Evolutionary conservation across 2,797 vertebrate species (phyloP), one percentile per base, ranked within the genome.

Genomic region (Urocyon cinereoargenteus): DNA sequence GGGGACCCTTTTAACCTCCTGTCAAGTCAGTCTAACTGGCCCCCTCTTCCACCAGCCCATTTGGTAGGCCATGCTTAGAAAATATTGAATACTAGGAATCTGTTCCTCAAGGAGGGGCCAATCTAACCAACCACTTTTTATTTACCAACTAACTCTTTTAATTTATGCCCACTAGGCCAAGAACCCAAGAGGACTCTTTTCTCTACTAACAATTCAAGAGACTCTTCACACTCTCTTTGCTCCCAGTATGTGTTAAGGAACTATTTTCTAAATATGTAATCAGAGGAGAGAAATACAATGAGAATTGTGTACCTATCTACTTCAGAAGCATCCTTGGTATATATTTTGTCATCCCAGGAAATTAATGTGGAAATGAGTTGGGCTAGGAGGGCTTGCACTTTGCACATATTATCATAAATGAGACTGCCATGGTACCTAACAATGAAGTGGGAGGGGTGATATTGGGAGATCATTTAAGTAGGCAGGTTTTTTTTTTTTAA

Each of bases 161-260:
- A 21, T 7, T 95, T 77, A 51, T 64, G 40, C 75, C 21, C n/a
- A 90, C 3, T 90, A 77, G 78, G 13, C 24, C 57, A 94, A 88
- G n/a, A 95, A 83, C 61, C 77, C 82, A 88, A 66, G 34, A 85
- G 24, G 10, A 87, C 24, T 82, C 10, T 83, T 87, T 89, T 62
- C 86, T n/a, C 18, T 75, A 92, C 1, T 81, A 34, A 79, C 34
- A 96, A 81, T 72, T 95, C 53, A 77, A 95, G 73, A 97, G 81
- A 53, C n/a, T 77, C 75, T 96, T 94, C 28, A 95, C 15, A 95
- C 4, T 51, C 40, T 95, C 84, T 93, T 89, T 91, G 45, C 31
- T 95, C 59, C 62, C 34, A 79, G 16, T 92, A n/a, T 86, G 36
- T 83, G 53, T 77, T 85, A 77, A 55, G 12, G 24, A 77, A 84